phyloP scores from a whole-genome alignment of 2,113 vertebrate genomes.

The Asarcornis scutulata region DNA sequence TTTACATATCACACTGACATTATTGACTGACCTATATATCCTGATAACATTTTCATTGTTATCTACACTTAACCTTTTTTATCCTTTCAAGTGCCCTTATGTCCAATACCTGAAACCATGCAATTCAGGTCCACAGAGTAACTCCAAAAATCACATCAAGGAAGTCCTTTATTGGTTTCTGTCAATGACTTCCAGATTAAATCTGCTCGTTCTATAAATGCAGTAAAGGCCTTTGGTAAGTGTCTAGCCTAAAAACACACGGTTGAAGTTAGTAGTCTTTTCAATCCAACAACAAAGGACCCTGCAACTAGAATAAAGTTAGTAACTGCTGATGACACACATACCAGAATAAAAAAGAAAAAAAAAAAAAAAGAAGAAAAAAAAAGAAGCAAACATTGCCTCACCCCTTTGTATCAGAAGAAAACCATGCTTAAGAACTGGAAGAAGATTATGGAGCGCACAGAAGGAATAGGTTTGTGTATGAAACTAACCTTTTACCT shows the following conservation, averaged over 20 bases:
- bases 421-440: slow-evolving; percentile 22
- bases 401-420: background rate
- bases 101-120: background rate
- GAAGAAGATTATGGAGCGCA: background rate
- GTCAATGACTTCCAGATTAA: slow-evolving; percentile 59
- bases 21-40: background rate
- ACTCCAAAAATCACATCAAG: slow-evolving; percentile 34
- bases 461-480: background rate
- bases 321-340: slow-evolving; percentile 37
- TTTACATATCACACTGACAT: background rate
- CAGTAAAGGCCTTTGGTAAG: background rate
- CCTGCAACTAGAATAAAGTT: background rate
- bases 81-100: slow-evolving; percentile 13
- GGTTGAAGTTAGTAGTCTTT: slow-evolving; percentile 25
- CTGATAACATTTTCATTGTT: slow-evolving; percentile 1
- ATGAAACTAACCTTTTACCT: background rate
- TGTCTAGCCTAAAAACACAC: background rate
- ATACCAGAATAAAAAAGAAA: background rate
- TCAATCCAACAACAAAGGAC: slow-evolving; percentile 28
- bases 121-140: slow-evolving; percentile 8
- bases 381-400: background rate
- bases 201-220: background rate
- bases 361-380: background rate
- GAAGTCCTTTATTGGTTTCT: slow-evolving; percentile 48
- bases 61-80: background rate